Conservation (phyloP, 2,888 invertebrate genomes). For the Andrena hattorfiana region DNA sequence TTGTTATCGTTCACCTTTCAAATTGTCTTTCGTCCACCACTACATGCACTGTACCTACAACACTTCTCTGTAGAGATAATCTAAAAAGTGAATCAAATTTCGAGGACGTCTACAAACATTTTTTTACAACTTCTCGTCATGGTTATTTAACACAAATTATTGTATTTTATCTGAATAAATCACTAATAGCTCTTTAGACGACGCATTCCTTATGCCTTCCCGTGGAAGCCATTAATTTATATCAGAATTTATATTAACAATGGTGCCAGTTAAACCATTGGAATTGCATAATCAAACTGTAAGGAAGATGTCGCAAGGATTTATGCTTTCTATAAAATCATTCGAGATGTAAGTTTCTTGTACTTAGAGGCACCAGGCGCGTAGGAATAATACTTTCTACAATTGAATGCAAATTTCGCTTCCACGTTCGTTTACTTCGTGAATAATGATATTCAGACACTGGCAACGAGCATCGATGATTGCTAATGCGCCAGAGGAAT, state of each 20-base stretch:
- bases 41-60: no score
- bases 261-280: neutral
- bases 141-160: no score
- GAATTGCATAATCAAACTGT: neutral
- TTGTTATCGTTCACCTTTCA: no score
- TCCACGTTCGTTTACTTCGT: conserved; percentile 32
- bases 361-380: conserved; percentile 23
- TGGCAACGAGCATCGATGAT: conserved; percentile 29
- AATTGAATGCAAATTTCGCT: conserved; percentile 56
- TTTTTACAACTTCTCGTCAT: no score
- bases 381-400: conserved; percentile 50
- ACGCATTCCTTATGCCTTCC: no score
- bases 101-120: no score
- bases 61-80: no score
- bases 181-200: no score
- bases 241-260: neutral
- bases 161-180: no score
- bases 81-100: no score
- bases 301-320: conserved; percentile 17
- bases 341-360: conserved; percentile 25
- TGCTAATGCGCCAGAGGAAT: conserved; percentile 35
- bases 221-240: neutral
- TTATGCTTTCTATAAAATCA: conserved; percentile 20
- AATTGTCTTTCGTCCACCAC: no score
- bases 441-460: conserved; percentile 45